Evolutionary conservation across 2,113 vertebrate genomes (phyloP).

Genomic region (Silurus meridionalis): DNA sequence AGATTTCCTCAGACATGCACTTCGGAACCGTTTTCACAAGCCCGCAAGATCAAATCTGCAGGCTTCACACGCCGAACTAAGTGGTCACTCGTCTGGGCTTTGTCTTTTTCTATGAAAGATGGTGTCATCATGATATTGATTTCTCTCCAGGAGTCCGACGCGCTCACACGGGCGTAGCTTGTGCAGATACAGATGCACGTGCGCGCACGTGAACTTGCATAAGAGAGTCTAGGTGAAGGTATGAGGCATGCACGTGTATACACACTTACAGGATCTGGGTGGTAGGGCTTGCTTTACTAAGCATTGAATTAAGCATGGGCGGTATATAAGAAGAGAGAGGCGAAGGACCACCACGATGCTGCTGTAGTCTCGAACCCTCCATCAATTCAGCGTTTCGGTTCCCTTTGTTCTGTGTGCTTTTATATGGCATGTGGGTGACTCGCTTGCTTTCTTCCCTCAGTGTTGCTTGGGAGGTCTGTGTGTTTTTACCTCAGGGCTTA

Average conservation of each 20-base stretch:
- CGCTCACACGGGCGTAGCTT: background rate
- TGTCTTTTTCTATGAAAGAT: background rate
- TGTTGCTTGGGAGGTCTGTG: constrained; percentile 9
- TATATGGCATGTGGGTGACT: background rate
- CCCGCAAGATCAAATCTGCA: background rate
- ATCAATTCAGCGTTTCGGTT: background rate
- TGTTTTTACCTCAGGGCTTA: constrained; percentile 1
- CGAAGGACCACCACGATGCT: constrained; percentile 7
- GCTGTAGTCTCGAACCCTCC: background rate
- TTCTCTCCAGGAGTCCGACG: background rate
- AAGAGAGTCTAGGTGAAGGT: background rate
- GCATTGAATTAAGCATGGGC: constrained; percentile 53
- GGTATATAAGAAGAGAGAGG: constrained; percentile 40
- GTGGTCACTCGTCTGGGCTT: background rate
- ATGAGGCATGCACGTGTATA: background rate
- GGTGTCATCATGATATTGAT: constrained; percentile 15
- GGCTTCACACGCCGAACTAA: background rate
- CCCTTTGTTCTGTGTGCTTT: background rate
- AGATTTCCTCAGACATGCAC: constrained; percentile 39
- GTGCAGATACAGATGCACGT: background rate
- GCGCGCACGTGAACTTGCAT: background rate
- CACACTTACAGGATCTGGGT: background rate
- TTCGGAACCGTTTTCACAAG: constrained; percentile 22
- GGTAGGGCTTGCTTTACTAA: constrained; percentile 34
- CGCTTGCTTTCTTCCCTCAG: background rate